These are phyloP conservation scores for Aphodius sticticus DNA, from an alignment of 2,888 invertebrate genomes.

Conservation along the genomic window DNA sequence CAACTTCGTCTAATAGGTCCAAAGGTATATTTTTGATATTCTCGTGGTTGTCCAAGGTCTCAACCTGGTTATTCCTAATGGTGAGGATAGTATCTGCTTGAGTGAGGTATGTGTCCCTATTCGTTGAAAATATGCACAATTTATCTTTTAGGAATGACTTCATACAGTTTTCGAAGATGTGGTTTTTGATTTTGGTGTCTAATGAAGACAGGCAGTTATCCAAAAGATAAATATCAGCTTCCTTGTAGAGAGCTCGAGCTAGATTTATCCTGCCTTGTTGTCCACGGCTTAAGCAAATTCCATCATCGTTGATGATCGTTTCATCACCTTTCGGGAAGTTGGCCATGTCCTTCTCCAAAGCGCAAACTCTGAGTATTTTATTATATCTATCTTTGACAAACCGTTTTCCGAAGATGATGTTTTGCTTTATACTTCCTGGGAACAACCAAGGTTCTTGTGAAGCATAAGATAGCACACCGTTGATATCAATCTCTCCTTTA, in stretches of 20 bases:
- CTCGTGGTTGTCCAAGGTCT: constrained; percentile 48
- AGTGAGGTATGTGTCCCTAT: constrained; percentile 49
- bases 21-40: constrained; percentile 27
- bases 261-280: constrained; percentile 83
- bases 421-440: constrained; percentile 72
- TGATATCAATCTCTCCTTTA: constrained; percentile 58
- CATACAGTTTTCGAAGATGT: constrained; percentile 72
- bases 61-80: constrained; percentile 35
- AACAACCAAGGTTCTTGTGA: constrained; percentile 72
- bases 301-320: constrained; percentile 82
- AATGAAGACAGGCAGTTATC: constrained; percentile 85
- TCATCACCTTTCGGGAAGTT: constrained; percentile 77
- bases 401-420: constrained; percentile 77
- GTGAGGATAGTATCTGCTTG: constrained; percentile 45
- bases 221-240: constrained; percentile 79
- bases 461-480: constrained; percentile 65
- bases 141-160: constrained; percentile 49
- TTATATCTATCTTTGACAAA: constrained; percentile 66
- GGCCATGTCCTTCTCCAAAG: constrained; percentile 72
- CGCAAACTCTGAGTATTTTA: constrained; percentile 70
- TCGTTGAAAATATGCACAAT: constrained; percentile 49
- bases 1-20: constrained; percentile 28
- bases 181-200: constrained; percentile 76
- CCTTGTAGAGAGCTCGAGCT: constrained; percentile 76
- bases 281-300: constrained; percentile 83